A percentile compares a stretch with the other conserved stretches of the same genome.
Evolutionary conservation across 2,888 invertebrate species (phyloP).

Genomic region (Mamestra brassicae): DNA sequence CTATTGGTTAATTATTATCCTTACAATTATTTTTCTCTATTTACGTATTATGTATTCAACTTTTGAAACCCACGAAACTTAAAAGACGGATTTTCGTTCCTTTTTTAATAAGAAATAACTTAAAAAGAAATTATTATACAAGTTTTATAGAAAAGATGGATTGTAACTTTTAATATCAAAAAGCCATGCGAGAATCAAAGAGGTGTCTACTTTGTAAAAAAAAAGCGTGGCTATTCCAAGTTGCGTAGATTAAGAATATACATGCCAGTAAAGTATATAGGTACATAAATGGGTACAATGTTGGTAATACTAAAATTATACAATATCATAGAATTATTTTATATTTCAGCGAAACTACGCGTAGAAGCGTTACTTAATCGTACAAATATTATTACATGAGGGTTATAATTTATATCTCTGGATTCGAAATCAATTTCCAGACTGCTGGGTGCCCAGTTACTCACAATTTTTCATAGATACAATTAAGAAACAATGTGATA

Average conservation of each 20-base stretch:
- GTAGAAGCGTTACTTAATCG: slow-evolving; percentile 88
- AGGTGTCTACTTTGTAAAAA: slow-evolving; percentile 73
- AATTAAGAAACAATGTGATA: slow-evolving; percentile 43
- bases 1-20: slow-evolving; percentile 86
- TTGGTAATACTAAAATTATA: slow-evolving; percentile 90
- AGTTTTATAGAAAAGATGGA: slow-evolving; percentile 58
- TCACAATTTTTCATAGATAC: slow-evolving; percentile 52
- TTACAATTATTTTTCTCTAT: slow-evolving; percentile 86
- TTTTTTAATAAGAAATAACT: slow-evolving; percentile 67
- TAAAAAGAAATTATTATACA: slow-evolving; percentile 61
- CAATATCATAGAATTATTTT: slow-evolving; percentile 85
- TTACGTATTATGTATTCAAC: slow-evolving; percentile 88
- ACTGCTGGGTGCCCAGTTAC: slow-evolving; percentile 80
- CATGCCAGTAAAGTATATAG: slow-evolving; percentile 87
- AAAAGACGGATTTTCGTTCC: slow-evolving; percentile 87
- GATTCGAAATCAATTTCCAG: slow-evolving; percentile 85
- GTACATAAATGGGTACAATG: slow-evolving; percentile 88
- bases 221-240: slow-evolving; percentile 85
- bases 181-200: slow-evolving; percentile 86
- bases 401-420: slow-evolving; percentile 82
- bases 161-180: slow-evolving; percentile 74
- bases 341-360: slow-evolving; percentile 89
- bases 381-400: slow-evolving; percentile 86
- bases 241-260: slow-evolving; percentile 84
- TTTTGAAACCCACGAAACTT: slow-evolving; percentile 84